Percentiles rank a stretch among this genome's conserved stretches.
phyloP scores from a whole-genome alignment of 1,140 invertebrate species.

The Drosophila sulfurigaster region DNA sequence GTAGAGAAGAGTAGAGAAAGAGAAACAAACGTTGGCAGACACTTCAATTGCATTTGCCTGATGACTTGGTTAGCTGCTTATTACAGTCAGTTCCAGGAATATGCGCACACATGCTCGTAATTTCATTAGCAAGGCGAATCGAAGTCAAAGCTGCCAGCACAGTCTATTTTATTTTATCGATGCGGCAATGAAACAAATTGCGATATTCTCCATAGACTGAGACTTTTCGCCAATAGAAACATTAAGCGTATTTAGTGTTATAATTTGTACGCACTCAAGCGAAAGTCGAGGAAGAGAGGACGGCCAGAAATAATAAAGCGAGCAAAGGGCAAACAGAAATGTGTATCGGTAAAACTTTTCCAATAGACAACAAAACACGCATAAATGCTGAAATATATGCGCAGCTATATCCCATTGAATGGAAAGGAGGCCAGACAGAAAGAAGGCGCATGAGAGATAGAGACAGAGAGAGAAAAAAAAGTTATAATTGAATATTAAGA shows the following conservation, averaged over 20 bases:
- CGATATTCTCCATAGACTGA: slow-evolving; percentile 37
- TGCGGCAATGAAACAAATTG: slow-evolving; percentile 37
- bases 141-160: slow-evolving; percentile 1
- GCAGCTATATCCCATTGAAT: slow-evolving; percentile 8
- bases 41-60: slow-evolving; percentile 38
- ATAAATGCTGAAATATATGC: slow-evolving; percentile 55
- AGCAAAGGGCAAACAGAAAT: slow-evolving; percentile 8
- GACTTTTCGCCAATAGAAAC: slow-evolving; percentile 67
- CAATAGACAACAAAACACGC: slow-evolving; percentile 65
- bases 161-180: slow-evolving; percentile 72
- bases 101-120: slow-evolving; percentile 27
- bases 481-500: slow-evolving; percentile 82
- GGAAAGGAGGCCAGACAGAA: slow-evolving; percentile 12
- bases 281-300: not conserved
- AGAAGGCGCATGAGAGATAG: not conserved
- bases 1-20: not conserved
- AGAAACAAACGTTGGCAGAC: not conserved
- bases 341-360: slow-evolving; percentile 65
- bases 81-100: slow-evolving; percentile 12
- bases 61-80: slow-evolving; percentile 36
- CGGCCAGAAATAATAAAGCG: slow-evolving; percentile 8
- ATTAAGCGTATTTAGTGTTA: slow-evolving; percentile 71
- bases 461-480: slow-evolving; percentile 43
- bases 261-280: slow-evolving; percentile 80
- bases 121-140: slow-evolving; percentile 55